Evolutionary conservation across 2,888 invertebrate genomes (phyloP).

Genomic region (Leucania comma): DNA sequence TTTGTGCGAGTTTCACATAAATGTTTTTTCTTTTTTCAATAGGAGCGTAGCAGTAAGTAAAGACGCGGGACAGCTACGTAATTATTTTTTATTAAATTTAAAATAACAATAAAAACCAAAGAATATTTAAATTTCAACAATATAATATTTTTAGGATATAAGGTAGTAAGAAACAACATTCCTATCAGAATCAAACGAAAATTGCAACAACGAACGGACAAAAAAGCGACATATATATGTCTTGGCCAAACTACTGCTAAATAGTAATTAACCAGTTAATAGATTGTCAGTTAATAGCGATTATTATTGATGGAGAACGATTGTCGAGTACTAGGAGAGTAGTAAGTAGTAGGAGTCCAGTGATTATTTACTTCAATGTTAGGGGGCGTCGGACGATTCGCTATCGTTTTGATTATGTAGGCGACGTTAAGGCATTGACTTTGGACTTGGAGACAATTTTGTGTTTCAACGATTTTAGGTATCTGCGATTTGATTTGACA

Average conservation of each 20-base stretch:
- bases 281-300: constrained; percentile 2
- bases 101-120: no score
- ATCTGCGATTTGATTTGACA: background rate
- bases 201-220: constrained; percentile 7
- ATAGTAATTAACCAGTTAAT: constrained; percentile 15
- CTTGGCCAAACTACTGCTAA: constrained; percentile 30
- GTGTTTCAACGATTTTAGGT: background rate
- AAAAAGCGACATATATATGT: constrained; percentile 12
- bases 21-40: no score
- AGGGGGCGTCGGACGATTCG: constrained; percentile 30
- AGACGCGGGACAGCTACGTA: no score
- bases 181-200: constrained; percentile 13
- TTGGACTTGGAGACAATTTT: background rate
- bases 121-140: no score
- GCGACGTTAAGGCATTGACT: constrained; percentile 33
- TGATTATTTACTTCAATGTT: constrained; percentile 12
- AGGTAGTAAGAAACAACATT: background rate
- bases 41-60: no score
- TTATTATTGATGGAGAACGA: constrained; percentile 1
- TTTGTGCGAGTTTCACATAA: no score
- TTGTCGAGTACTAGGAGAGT: constrained; percentile 1
- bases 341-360: constrained; percentile 2
- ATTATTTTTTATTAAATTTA: no score
- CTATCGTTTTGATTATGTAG: constrained; percentile 24
- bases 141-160: no score